These are phyloP conservation scores for Salticus scenicus DNA, from an alignment of 2,888 invertebrate genomes.

Conservation along the genomic window DNA sequence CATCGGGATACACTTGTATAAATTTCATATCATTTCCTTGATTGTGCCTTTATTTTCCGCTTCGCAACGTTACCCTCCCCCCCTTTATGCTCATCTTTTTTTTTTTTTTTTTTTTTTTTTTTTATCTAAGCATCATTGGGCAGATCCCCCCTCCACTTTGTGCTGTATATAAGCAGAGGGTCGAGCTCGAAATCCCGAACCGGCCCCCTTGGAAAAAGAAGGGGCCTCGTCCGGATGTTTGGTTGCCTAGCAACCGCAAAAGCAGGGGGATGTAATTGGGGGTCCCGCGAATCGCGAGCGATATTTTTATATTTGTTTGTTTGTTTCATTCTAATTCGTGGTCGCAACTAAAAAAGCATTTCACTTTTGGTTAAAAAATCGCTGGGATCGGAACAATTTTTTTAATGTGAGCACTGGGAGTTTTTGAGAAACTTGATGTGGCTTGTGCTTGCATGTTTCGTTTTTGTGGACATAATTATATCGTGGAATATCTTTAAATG, in stretches of 20 bases:
- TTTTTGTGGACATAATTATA: neutral
- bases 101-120: neutral
- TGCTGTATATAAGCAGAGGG: constrained; percentile 59
- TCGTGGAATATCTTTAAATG: neutral
- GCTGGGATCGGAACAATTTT: neutral
- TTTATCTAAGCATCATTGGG: constrained; percentile 48
- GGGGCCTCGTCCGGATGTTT: constrained; percentile 64
- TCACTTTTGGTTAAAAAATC: constrained; percentile 44
- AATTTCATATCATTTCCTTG: neutral
- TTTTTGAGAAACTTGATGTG: neutral
- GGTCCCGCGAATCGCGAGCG: constrained; percentile 59
- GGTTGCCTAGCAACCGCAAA: constrained; percentile 64
- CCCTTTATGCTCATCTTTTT: neutral
- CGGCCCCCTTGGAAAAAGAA: constrained; percentile 20
- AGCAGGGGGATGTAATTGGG: constrained; percentile 48
- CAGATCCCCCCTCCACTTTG: constrained; percentile 44
- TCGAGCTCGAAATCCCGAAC: constrained; percentile 35
- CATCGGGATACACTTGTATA: no score
- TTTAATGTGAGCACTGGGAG: neutral
- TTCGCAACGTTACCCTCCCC: neutral
- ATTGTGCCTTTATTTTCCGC: neutral
- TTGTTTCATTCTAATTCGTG: constrained; percentile 68
- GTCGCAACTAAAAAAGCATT: constrained; percentile 36
- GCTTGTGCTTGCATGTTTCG: neutral
- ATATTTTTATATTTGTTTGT: constrained; percentile 58